Conservation (phyloP, 2,113 vertebrate species). For the Actenoides lindsayi region DNA sequence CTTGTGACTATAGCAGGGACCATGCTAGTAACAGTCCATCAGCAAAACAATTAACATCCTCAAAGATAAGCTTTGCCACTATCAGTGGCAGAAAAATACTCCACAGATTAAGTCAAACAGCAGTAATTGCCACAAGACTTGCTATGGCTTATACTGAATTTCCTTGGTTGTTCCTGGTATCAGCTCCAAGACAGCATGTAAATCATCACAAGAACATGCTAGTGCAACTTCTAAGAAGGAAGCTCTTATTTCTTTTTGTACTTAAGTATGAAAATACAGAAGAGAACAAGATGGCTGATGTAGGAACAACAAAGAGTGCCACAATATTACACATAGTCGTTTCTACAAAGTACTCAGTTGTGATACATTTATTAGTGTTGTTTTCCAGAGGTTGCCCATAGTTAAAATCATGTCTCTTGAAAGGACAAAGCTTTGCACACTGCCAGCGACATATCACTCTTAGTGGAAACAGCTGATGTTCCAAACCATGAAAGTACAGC, state of each 20-base stretch:
- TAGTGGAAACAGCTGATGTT: neutral
- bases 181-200: neutral
- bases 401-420: neutral
- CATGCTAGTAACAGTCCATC: neutral
- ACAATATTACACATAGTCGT: neutral
- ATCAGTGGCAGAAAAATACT: neutral
- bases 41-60: neutral
- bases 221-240: neutral
- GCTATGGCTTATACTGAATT: rapidly evolving
- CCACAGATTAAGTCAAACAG: neutral
- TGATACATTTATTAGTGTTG: neutral
- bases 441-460: neutral
- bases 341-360: neutral
- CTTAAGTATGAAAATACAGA: neutral
- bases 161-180: neutral
- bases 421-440: neutral
- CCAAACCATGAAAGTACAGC: neutral
- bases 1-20: neutral
- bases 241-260: neutral
- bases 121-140: neutral
- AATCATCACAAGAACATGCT: too few species aligned
- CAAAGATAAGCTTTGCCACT: neutral
- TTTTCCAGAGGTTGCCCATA: neutral
- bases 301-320: neutral
- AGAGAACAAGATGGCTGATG: neutral